Base-by-base conservation (phyloP, 2,888 invertebrate species). In the Megaustenia siamemsis region DNA sequence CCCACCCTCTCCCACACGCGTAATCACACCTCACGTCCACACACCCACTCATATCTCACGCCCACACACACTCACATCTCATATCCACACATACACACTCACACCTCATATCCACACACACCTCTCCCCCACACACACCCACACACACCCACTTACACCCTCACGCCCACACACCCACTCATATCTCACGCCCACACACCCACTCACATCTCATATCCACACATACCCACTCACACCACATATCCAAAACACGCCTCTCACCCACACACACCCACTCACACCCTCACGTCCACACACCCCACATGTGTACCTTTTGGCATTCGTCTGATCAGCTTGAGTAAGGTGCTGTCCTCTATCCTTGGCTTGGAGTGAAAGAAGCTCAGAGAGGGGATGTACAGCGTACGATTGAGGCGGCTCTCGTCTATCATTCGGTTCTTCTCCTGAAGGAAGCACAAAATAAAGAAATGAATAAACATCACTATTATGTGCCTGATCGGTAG, bases 251-350 rank as follows among this genome's bases (percentile, higher is more conserved):
- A 6, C 5, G 4, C 28, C n/a, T 4, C 2, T 5, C 43, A 6
- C 15, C 5, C 73, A 24, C 49, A 73, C 73, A 6, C 18, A 73
- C 32, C 5, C 5, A 28, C 73, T 21, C 32, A 43, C 38, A 32
- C 68, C 5, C 68, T 8, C 68, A 68, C 12, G 38, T 24, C 6
- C 38, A 68, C 68, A 38, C 35, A 4, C 35, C 5, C 21, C 12
- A 38, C 32, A 68, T 5, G 40, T 40, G 18, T 43, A 78, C 90
- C 90, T 87, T 90, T 90, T 6, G 90, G 90, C 90, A 90, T 90
- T 63, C 75, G 82, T 35, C 82, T 76, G 15, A 90, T 86, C 76
- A 90, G 86, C 56, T 87, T 76, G 71, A 88, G 89, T 1, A 88
- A 85, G 8, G 38, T 75, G n/a, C 88, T 88, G 12, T 84, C 60